A percentile compares a stretch with the other conserved stretches of the same genome.
Evolutionary conservation across 2,888 invertebrate species (phyloP).

Genomic region (Eristalinus aeneus): DNA sequence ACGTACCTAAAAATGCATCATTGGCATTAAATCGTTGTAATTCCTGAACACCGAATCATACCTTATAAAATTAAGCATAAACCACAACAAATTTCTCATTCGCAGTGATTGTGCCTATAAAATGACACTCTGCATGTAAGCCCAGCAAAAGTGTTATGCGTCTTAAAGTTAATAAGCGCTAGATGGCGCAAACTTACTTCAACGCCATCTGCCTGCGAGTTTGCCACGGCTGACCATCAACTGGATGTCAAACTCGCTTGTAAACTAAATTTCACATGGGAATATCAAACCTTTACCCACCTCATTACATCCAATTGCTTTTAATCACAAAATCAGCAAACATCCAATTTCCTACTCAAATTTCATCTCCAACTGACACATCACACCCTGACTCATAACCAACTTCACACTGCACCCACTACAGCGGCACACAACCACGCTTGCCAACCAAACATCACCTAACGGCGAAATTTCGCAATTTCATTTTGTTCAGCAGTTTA

Average conservation of each 20-base stretch:
- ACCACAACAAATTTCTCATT: no score
- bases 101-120: no score
- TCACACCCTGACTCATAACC: background rate
- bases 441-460: constrained; percentile 42
- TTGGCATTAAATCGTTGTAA: no score
- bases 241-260: no score
- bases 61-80: no score
- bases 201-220: background rate
- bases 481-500: constrained; percentile 64
- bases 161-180: background rate
- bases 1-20: no score
- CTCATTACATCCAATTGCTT: background rate
- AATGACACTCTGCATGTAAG: background rate
- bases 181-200: background rate
- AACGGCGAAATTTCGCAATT: constrained; percentile 57
- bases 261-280: no score
- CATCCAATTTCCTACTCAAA: background rate
- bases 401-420: constrained; percentile 38
- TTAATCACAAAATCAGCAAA: background rate
- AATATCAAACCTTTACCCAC: no score
- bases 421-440: background rate
- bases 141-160: background rate
- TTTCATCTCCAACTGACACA: constrained; percentile 12
- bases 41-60: no score
- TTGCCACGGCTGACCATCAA: no score